Evolutionary conservation across 2,888 invertebrate genomes (phyloP).

Genomic region (Yponomeuta cagnagella): DNA sequence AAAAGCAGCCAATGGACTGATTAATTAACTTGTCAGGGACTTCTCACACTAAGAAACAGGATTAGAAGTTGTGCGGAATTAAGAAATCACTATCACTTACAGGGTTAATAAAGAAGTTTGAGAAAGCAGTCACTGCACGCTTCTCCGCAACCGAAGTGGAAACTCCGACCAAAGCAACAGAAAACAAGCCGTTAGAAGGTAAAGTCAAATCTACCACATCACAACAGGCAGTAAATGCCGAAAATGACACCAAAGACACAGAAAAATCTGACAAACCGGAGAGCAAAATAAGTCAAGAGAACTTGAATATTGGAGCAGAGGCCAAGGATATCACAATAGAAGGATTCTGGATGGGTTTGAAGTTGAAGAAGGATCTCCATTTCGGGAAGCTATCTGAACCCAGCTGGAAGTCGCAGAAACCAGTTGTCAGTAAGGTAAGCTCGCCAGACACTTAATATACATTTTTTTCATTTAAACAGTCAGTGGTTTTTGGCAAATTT

Average conservation of each 20-base stretch:
- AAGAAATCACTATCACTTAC: not conserved
- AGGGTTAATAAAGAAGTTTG: constrained; percentile 41
- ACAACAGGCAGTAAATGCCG: constrained; percentile 24
- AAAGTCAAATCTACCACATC: constrained; percentile 32
- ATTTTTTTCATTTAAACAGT: too few species aligned
- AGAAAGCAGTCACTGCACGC: constrained; percentile 42
- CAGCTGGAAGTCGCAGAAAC: constrained; percentile 57
- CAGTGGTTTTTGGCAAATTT: too few species aligned
- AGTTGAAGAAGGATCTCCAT: constrained; percentile 55
- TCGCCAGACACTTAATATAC: not conserved
- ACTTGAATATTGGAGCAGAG: constrained; percentile 42
- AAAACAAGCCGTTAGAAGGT: not conserved
- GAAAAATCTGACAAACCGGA: constrained; percentile 24
- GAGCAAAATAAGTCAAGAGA: constrained; percentile 32
- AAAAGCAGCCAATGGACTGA: too few species aligned
- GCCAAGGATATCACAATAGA: constrained; percentile 54
- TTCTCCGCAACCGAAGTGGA: constrained; percentile 30
- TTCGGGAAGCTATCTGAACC: constrained; percentile 61
- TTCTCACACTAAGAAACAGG: too few species aligned
- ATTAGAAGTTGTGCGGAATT: too few species aligned
- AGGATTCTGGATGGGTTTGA: constrained; percentile 55
- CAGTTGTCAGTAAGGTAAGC: constrained; percentile 55
- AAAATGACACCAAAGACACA: constrained; percentile 19
- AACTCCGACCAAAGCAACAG: constrained; percentile 11
- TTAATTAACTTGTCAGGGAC: too few species aligned